Evolutionary conservation across 2,888 invertebrate species (phyloP), one percentile per base, ranked within the genome.

Genomic region (Aphrophora alni): DNA sequence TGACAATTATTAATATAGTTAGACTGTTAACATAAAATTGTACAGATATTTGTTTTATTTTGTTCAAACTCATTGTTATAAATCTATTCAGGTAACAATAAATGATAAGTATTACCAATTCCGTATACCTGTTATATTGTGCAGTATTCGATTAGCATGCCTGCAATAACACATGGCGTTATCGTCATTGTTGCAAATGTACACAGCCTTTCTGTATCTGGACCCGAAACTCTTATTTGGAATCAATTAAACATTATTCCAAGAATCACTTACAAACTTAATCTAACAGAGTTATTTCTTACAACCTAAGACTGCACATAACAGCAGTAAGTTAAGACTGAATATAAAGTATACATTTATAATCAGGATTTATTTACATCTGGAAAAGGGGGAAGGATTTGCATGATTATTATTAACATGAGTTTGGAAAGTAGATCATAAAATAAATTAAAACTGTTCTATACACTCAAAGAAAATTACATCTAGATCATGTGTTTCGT

Each of bases 201-300:
- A 59, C 59, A 59, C 59, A 59, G 59, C 59, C 59, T 59, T 59
- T 59, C 59, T 59, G 59, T 21, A 59, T 59, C 59, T 59, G 59
- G 59, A 59, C 59, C 59, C 59, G 21, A 59, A 59, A 59, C 59
- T 59, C 59, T 59, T 59, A 59, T 59, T 59, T 59, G 59, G 59
- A 59, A 59, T 59, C 21, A 59, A 21, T 59, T n/a, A 21, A 44
- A 59, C 21, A 59, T 59, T 59, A 59, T 59, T 59, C 59, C 59
- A 59, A 59, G 59, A 44, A 59, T 59, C 59, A 59, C 59, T 59
- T 59, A 21, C 21, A 21, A 21, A 59, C 59, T 21, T 59, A 59
- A 21, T 59, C 59, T 59, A 59, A 59, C 21, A 59, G 59, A 44
- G 44, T 44, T 59, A 59, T 59, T 59, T 59, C 59, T 59, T 59